Base-by-base conservation (phyloP, 2,888 invertebrate genomes). In the Dynastes maya region DNA sequence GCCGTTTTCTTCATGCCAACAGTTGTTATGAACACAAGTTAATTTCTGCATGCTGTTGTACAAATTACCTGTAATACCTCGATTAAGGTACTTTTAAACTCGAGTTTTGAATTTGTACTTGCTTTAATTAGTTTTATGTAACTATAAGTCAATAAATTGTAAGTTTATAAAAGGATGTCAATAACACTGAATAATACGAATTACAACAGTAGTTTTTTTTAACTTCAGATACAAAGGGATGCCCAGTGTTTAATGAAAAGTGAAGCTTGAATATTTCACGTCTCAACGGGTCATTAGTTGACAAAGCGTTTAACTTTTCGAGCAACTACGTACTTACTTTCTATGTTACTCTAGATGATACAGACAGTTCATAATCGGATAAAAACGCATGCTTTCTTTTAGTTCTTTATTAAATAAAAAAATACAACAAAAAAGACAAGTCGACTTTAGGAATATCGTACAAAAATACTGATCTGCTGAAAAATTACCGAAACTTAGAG, bases 31-130 rank as follows among this genome's bases (percentile, higher is more conserved):
- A 95, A 84, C 93, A 94, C 86, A 88, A 92, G 81, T 89, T 95
- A 72, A 95, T 95, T 82, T 92, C 93, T 11, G 91, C 91, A 80
- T 95, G 95, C 86, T 95, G 95, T 86, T 95, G 95, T 84, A 86
- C 85, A 11, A 85, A 83, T 72, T 70, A 80, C 65, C 64, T 82
- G 63, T 71, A 32, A 45, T 45, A 45, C 8, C 8, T 45, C 8
- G 4, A 2, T 32, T 32, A 32, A 32, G 5, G 32, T 32, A 3
- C 32, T 32, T 32, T 16, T 71, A 71, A 55, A 16, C 13, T 51
- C 3, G 27, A 40, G 8, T 40, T 13, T 65, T n/a, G 3, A 40
- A 13, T 37, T 29, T 29, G 22, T 27, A 61, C 2, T 55, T 61
- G 61, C 61, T 61, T 61, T 61, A 61, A 61, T 61, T 61, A 61